These are phyloP conservation scores for Cynopterus sphinx DNA, from an alignment of 2,797 vertebrate genomes.

Conservation along the genomic window DNA sequence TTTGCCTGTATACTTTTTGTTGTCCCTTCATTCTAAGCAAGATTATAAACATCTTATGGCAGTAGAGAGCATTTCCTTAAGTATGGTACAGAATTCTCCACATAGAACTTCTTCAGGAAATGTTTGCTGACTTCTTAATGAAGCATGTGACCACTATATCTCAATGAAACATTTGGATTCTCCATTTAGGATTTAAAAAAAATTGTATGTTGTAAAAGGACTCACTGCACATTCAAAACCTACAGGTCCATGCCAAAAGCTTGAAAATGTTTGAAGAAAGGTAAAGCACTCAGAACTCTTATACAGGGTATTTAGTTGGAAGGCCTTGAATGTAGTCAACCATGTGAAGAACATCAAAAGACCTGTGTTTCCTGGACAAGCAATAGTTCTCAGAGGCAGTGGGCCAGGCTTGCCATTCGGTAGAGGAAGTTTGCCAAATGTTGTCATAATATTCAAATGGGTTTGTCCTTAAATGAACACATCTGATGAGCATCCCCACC, in stretches of 20 bases:
- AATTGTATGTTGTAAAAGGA: background rate
- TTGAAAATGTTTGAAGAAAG: slow-evolving; percentile 13
- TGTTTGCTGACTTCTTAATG: slow-evolving; percentile 16
- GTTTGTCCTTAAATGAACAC: slow-evolving; percentile 65
- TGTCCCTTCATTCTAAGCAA: background rate
- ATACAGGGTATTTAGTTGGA: background rate
- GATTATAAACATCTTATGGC: slow-evolving; percentile 1
- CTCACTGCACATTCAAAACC: background rate
- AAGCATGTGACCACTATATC: background rate
- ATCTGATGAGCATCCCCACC: slow-evolving; percentile 44
- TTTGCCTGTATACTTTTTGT: background rate
- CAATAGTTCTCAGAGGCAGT: slow-evolving; percentile 47
- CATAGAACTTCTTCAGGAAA: slow-evolving; percentile 35
- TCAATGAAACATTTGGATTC: background rate
- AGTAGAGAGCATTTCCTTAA: background rate
- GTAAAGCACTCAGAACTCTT: background rate
- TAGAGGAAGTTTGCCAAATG: slow-evolving; percentile 19
- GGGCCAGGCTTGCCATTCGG: slow-evolving; percentile 46
- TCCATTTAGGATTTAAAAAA: background rate
- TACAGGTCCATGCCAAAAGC: background rate
- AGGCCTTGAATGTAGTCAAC: background rate
- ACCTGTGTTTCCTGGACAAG: slow-evolving; percentile 19
- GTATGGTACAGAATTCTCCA: background rate
- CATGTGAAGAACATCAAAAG: slow-evolving; percentile 49
- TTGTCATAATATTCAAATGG: slow-evolving; percentile 39